Base-by-base conservation (phyloP, 2,797 vertebrate genomes). In the Sparus aurata region DNA sequence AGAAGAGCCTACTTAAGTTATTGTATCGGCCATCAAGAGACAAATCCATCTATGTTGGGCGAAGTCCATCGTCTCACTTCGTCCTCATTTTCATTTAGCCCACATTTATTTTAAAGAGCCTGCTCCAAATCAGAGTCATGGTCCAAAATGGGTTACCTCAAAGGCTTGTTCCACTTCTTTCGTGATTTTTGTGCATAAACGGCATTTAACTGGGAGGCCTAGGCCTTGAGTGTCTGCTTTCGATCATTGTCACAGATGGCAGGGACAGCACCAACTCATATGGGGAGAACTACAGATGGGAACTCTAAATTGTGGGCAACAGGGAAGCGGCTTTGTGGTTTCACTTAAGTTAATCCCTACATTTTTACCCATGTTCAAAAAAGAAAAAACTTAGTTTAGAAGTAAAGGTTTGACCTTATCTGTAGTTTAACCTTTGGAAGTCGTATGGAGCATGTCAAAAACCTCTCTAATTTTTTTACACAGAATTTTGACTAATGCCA, bases 1-100 rank as follows among this genome's bases (percentile, higher is more conserved):
- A 91, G 88, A 85, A 69, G 78, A 73, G 46, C 87, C 90, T 90
- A 86, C 79, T 91, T 89, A 84, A 80, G 82, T 88, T 91, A 88
- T 85, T 87, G 82, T 82, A 64, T 87, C 73, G 85, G 83, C 84
- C 86, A 91, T 90, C 90, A 78, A 46, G 89, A 89, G 90, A 93
- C 85, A 62, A 84, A 89, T 73, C 69, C 73, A 70, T 72, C 83
- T 87, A 61, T 83, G 75, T 79, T 87, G 53, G 73, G 79, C 75
- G 38, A 79, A 81, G 83, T 81, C 85, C 86, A 58, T 78, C 34
- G 63, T 76, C 63, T 65, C 71, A 62, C 75, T 41, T 80, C 41
- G 87, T 63, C 90, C 90, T 91, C 58, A 23, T 92, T 92, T 85
- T 75, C 50, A 76, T 78, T 68, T 78, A 80, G 82, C 79, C 73